A percentile compares a stretch with the other conserved stretches of the same genome.
phyloP scores from a whole-genome alignment of 2,797 vertebrate species.

The Gallirallus australis region DNA sequence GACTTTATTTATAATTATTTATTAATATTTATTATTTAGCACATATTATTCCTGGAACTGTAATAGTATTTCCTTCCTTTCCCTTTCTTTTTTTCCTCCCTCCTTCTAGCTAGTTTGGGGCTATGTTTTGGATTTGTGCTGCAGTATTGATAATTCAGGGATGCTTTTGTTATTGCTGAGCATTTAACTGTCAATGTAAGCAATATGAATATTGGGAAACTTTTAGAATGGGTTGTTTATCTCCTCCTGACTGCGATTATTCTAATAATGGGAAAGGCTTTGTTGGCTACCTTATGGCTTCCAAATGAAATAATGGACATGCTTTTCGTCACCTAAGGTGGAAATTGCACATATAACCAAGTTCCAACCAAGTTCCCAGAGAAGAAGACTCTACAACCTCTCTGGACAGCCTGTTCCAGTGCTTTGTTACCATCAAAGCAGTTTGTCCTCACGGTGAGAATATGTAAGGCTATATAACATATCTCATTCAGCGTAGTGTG shows the following conservation, averaged over 20 bases:
- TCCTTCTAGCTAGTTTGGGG: too few species aligned
- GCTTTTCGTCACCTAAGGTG: background rate
- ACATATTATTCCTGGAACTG: background rate
- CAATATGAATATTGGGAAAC: background rate
- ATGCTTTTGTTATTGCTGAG: too few species aligned
- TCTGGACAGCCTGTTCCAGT: too few species aligned
- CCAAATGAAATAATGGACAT: background rate
- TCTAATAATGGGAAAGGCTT: background rate
- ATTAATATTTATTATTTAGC: background rate
- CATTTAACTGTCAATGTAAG: background rate
- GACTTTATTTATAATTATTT: background rate
- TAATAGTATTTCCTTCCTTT: too few species aligned
- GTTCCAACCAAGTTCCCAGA: background rate
- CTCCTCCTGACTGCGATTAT: background rate
- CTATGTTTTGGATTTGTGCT: too few species aligned
- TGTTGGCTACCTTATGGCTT: background rate
- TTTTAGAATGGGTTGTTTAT: background rate
- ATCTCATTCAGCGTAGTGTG: too few species aligned
- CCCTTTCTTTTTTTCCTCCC: too few species aligned
- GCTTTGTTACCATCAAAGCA: too few species aligned
- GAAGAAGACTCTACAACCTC: too few species aligned
- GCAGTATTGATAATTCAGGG: too few species aligned
- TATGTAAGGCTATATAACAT: too few species aligned
- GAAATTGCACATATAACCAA: background rate
- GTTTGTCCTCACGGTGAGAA: too few species aligned